These are phyloP conservation scores for Manis javanica DNA, from an alignment of 2,797 vertebrate species.

Conservation along the genomic window DNA sequence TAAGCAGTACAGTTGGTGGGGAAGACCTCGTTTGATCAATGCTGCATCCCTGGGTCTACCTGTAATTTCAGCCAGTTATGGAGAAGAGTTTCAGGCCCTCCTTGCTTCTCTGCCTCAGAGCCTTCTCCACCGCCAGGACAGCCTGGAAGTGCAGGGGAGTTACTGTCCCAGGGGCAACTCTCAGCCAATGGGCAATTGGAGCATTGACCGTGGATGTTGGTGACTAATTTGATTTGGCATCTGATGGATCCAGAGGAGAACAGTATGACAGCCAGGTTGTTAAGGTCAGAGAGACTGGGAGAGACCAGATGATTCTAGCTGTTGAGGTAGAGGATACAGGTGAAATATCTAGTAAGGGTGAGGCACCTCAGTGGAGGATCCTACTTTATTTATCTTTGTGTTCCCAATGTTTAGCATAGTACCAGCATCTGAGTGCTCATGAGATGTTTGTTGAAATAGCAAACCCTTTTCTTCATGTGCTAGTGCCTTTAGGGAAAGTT, in stretches of 20 bases:
- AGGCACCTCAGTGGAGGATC: not conserved
- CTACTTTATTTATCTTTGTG: not conserved
- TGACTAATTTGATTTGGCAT: not conserved
- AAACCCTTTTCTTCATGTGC: not conserved
- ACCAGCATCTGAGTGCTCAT: not conserved
- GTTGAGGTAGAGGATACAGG: not conserved
- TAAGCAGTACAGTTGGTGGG: not conserved
- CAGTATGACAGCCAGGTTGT: not conserved
- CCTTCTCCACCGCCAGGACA: not conserved
- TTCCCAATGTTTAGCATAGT: not conserved
- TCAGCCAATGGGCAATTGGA: not conserved
- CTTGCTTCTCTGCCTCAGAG: not conserved
- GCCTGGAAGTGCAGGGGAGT: not conserved
- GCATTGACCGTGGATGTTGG: not conserved
- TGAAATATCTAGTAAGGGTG: not conserved
- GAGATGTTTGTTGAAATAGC: not conserved
- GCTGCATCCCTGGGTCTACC: not conserved
- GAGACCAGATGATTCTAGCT: not conserved
- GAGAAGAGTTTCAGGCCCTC: not conserved
- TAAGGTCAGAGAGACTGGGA: not conserved
- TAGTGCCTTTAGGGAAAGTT: not conserved
- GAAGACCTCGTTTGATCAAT: not conserved
- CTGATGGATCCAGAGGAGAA: not conserved
- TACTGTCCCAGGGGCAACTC: not conserved
- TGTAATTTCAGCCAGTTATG: not conserved